Conservation (phyloP, 2,113 vertebrate genomes). For the Heterotis niloticus region DNA sequence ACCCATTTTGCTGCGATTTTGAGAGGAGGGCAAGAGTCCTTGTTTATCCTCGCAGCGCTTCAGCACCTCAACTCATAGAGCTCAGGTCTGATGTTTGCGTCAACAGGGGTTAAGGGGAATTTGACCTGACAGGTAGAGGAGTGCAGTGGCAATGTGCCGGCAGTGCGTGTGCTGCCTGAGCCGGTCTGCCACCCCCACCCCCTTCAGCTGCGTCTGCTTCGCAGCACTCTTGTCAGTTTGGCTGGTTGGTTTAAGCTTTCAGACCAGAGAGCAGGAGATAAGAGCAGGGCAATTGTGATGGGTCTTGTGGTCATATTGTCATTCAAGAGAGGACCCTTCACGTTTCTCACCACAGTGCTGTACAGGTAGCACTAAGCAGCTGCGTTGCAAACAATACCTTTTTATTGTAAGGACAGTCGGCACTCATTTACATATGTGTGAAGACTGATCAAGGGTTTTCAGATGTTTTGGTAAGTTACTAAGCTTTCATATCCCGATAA, state of each 20-base stretch:
- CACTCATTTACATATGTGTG: constrained; percentile 18
- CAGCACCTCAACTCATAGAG: neutral
- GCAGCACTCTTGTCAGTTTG: neutral
- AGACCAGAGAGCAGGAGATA: constrained; percentile 10
- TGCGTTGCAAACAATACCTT: neutral
- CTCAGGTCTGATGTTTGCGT: neutral
- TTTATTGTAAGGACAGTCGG: neutral
- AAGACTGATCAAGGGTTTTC: neutral
- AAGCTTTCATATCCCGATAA: no score
- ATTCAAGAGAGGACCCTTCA: constrained; percentile 14
- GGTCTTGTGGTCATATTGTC: constrained; percentile 9
- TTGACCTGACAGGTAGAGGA: neutral
- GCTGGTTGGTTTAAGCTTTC: constrained; percentile 6
- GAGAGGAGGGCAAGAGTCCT: neutral
- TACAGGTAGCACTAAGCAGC: neutral
- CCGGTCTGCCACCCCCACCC: neutral
- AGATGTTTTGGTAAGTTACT: neutral
- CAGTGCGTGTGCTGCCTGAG: neutral
- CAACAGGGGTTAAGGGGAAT: constrained; percentile 7
- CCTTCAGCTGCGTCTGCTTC: neutral
- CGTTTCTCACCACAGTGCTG: constrained; percentile 1
- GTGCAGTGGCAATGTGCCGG: neutral
- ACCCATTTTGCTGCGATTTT: neutral
- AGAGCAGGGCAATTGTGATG: constrained; percentile 1
- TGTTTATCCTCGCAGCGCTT: neutral